Conservation (phyloP, 2,113 vertebrate species). For the Calcarius ornatus region DNA sequence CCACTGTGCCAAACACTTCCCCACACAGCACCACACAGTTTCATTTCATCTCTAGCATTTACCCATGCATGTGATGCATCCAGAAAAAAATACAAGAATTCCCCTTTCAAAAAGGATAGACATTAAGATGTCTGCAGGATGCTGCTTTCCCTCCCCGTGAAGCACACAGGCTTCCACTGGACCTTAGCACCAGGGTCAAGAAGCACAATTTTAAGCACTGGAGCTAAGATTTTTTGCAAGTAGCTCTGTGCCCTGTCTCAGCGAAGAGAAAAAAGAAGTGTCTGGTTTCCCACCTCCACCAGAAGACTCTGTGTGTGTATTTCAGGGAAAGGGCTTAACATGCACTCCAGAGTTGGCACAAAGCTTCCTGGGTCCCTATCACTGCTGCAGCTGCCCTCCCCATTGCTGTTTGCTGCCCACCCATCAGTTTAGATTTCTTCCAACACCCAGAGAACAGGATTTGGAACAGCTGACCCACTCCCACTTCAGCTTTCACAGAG, state of each 20-base stretch:
- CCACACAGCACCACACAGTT: not conserved
- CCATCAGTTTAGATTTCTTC: not conserved
- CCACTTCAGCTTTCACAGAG: not conserved
- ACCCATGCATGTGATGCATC: not conserved
- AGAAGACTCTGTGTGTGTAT: not conserved
- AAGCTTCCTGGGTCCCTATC: not conserved
- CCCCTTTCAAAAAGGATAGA: not conserved
- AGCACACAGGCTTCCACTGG: not conserved
- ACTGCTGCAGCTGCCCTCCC: not conserved
- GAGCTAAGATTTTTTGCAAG: not conserved
- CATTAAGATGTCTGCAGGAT: not conserved
- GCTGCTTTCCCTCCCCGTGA: not conserved
- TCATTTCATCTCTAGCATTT: not conserved
- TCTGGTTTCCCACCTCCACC: not conserved
- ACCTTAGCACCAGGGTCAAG: not conserved
- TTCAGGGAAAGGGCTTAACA: not conserved
- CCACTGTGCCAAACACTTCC: not conserved
- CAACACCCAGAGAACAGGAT: not conserved
- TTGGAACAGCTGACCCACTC: slow-evolving; percentile 1
- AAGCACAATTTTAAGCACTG: not conserved
- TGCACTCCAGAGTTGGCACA: not conserved
- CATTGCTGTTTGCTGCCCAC: not conserved
- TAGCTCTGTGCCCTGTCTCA: not conserved
- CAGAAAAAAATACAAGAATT: not conserved
- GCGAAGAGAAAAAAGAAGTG: not conserved